These are phyloP conservation scores for Acanthoscelides obtectus DNA, from an alignment of 2,888 invertebrate genomes.

Conservation along the genomic window DNA sequence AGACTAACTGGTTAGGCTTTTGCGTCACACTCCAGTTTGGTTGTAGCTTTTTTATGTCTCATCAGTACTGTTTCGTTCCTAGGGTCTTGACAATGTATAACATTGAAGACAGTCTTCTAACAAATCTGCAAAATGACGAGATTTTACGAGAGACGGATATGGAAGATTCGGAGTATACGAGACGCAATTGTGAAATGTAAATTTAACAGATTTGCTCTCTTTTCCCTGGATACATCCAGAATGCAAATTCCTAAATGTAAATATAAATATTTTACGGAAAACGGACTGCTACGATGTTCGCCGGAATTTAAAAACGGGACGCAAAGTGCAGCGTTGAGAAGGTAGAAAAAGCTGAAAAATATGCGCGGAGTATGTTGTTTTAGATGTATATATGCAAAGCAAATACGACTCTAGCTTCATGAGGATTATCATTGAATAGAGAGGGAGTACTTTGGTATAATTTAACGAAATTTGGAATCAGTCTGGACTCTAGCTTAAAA, in stretches of 20 bases:
- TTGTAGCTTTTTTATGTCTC: too few species aligned
- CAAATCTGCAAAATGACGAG: too few species aligned
- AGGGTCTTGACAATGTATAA: too few species aligned
- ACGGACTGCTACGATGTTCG: not conserved
- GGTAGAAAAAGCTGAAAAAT: not conserved
- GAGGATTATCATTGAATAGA: slow-evolving; percentile 8
- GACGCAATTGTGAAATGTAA: not conserved
- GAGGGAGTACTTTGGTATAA: too few species aligned
- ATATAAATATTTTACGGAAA: not conserved
- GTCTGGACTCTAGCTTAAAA: too few species aligned
- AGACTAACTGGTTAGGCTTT: too few species aligned
- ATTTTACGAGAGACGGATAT: too few species aligned
- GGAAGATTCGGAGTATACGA: not conserved
- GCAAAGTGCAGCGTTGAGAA: slow-evolving; percentile 1
- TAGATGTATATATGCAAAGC: slow-evolving; percentile 6
- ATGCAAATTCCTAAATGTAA: not conserved
- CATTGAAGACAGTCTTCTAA: too few species aligned
- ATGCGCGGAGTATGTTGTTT: not conserved
- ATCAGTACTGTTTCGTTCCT: too few species aligned
- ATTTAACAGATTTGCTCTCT: not conserved
- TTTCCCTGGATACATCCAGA: not conserved
- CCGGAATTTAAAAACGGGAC: slow-evolving; percentile 3
- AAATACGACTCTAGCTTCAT: not conserved
- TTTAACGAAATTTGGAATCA: too few species aligned
- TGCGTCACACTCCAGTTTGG: too few species aligned